These are phyloP conservation scores for Callorhinus ursinus DNA, from an alignment of 2,113 vertebrate genomes.

Conservation along the genomic window DNA sequence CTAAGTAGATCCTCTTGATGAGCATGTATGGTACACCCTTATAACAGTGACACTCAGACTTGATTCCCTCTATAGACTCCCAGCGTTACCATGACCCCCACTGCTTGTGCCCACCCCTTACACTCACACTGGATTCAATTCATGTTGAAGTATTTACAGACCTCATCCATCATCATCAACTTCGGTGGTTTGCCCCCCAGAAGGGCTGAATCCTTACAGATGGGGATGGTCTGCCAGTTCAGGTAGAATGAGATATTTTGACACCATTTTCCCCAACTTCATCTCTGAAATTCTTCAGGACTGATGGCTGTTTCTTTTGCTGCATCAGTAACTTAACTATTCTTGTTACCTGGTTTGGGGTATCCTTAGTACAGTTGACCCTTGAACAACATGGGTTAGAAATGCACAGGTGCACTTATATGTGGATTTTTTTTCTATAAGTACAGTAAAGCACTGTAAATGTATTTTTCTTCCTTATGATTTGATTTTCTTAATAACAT, in stretches of 20 bases:
- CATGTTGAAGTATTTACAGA: background rate
- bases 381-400: background rate
- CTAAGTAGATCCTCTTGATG: background rate
- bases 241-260: background rate
- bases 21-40: fast-evolving
- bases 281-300: background rate
- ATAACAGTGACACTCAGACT: background rate
- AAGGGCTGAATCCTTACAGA: background rate
- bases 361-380: background rate
- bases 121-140: background rate
- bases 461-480: background rate
- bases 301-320: fast-evolving
- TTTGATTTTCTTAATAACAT: background rate
- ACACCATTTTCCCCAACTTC: background rate
- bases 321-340: background rate
- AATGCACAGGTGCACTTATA: background rate
- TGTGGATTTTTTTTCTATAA: background rate
- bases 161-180: no score
- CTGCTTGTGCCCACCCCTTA: no score
- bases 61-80: background rate
- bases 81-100: fast-evolving
- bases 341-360: background rate
- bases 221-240: background rate
- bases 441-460: background rate
- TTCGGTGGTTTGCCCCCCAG: fast-evolving